These are phyloP conservation scores for Ashinkailepas kermadecensis DNA, from an alignment of 2,888 invertebrate genomes.

Conservation along the genomic window DNA sequence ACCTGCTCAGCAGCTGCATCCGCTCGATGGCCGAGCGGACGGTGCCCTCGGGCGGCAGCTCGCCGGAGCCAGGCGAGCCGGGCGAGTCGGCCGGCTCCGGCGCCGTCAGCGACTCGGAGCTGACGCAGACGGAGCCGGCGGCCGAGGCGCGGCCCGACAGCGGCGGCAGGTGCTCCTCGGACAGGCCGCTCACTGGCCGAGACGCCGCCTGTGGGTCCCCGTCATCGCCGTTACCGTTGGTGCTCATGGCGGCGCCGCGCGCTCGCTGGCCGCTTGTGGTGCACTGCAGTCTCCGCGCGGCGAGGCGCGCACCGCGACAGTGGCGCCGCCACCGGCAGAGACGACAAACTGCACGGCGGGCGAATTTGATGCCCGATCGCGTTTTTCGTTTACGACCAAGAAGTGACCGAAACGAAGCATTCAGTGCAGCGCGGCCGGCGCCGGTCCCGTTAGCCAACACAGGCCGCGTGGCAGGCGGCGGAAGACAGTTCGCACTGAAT, in stretches of 20 bases:
- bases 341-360: background rate
- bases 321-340: background rate
- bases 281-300: background rate
- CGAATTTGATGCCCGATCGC: conserved; percentile 9
- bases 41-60: conserved; percentile 13
- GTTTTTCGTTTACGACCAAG: background rate
- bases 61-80: background rate
- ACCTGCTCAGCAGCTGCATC: conserved; percentile 14
- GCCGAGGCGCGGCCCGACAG: background rate
- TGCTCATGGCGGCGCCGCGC: background rate
- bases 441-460: background rate
- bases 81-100: background rate
- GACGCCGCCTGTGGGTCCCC: background rate
- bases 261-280: background rate
- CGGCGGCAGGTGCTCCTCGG: conserved; percentile 14
- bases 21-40: conserved; percentile 2
- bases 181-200: background rate
- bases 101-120: background rate
- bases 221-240: background rate
- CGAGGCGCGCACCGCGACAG: background rate
- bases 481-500: background rate
- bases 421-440: background rate
- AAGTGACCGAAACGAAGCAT: background rate
- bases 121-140: background rate
- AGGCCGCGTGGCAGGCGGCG: background rate